Percentiles rank a stretch among this genome's conserved stretches.
phyloP scores from a whole-genome alignment of 2,797 vertebrate species.

The Enteromius thamalakanensis region DNA sequence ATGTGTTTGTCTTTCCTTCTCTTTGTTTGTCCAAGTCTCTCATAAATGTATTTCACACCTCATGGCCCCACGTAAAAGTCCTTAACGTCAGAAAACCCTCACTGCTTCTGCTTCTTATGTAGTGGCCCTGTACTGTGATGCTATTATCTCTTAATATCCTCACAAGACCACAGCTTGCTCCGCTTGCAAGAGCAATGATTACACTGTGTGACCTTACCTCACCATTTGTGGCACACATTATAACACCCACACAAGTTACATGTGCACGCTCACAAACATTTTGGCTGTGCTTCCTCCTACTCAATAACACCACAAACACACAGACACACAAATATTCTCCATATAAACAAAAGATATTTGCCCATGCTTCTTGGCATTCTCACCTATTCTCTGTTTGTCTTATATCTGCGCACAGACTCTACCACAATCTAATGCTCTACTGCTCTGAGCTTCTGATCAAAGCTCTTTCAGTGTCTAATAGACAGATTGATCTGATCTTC shows the following conservation, averaged over 20 bases:
- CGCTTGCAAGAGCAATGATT: background rate
- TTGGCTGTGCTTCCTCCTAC: background rate
- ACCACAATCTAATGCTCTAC: background rate
- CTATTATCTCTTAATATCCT: conserved; percentile 10
- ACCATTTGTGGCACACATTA: conserved; percentile 25
- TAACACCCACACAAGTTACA: conserved; percentile 23
- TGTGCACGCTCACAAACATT: conserved; percentile 11
- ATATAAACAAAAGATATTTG: conserved; percentile 4
- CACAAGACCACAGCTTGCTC: background rate
- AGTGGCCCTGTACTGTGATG: background rate
- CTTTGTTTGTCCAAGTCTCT: background rate
- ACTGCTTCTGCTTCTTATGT: background rate
- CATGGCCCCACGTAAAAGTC: background rate
- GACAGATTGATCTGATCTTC: conserved; percentile 55
- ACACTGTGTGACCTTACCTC: conserved; percentile 35
- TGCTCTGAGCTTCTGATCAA: background rate
- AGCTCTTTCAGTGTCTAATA: conserved; percentile 27
- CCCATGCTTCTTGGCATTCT: background rate
- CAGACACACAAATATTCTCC: background rate
- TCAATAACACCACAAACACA: conserved; percentile 11
- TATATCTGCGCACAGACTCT: background rate
- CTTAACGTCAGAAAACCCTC: background rate
- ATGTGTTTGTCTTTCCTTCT: background rate
- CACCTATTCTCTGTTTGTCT: background rate
- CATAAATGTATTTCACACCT: background rate